These are phyloP conservation scores for Belonocnema kinseyi DNA, from an alignment of 1,140 invertebrate genomes.

Conservation along the genomic window DNA sequence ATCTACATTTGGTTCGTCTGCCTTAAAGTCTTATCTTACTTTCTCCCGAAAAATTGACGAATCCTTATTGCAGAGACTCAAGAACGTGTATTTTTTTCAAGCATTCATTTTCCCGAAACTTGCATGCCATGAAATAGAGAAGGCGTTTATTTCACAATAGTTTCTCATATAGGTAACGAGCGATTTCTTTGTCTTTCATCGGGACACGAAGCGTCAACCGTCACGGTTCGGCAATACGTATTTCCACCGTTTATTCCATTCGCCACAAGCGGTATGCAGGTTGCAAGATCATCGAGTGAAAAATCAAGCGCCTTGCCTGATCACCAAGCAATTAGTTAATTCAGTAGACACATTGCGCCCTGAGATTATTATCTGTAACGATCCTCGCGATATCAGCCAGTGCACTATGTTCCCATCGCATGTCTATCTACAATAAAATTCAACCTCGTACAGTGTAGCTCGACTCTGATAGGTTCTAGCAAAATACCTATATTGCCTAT, in stretches of 20 bases:
- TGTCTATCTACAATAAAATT: neutral
- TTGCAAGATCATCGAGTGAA: conserved; percentile 31
- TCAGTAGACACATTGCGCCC: conserved; percentile 29
- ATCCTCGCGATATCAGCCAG: conserved; percentile 46
- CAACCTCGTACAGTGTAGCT: no score
- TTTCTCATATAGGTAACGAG: neutral
- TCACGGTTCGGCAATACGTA: conserved; percentile 32
- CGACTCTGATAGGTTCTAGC: neutral
- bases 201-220: conserved; percentile 39
- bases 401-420: conserved; percentile 30
- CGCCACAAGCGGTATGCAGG: conserved; percentile 5
- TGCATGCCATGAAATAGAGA: no score
- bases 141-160: neutral
- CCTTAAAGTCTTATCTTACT: no score
- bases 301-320: conserved; percentile 27
- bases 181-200: conserved; percentile 48
- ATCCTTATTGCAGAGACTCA: no score
- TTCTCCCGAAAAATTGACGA: no score
- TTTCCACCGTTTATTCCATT: conserved; percentile 26
- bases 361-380: conserved; percentile 35
- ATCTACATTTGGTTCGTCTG: no score
- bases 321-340: conserved; percentile 42
- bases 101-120: no score
- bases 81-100: no score
- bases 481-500: conserved; percentile 4